These are phyloP conservation scores for Strigamia maritima DNA, from an alignment of 2,888 invertebrate species.

Conservation along the genomic window DNA sequence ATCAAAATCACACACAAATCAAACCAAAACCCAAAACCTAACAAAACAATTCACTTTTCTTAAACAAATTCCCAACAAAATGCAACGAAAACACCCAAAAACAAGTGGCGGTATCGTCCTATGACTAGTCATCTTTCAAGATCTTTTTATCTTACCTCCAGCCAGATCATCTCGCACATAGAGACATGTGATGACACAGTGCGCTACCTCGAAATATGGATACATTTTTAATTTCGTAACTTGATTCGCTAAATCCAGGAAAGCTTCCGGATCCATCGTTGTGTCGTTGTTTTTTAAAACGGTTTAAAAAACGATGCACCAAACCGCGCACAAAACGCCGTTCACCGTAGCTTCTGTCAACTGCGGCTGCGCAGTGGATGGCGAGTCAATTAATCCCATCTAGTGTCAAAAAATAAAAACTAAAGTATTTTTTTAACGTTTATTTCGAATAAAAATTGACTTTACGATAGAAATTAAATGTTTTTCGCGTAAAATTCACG, in stretches of 20 bases:
- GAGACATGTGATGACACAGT: slow-evolving; percentile 89
- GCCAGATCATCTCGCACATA: slow-evolving; percentile 94
- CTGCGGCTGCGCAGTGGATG: slow-evolving; percentile 36
- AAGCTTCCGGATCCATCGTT: slow-evolving; percentile 89
- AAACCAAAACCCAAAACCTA: too few species aligned
- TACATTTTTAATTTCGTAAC: slow-evolving; percentile 99
- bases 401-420: not conserved
- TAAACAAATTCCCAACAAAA: not conserved
- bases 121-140: not conserved
- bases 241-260: slow-evolving; percentile 96
- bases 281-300: not conserved
- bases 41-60: too few species aligned
- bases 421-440: not conserved
- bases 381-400: not conserved
- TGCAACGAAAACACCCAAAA: not conserved
- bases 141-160: slow-evolving; percentile 63
- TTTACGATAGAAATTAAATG: too few species aligned
- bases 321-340: not conserved
- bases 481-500: too few species aligned
- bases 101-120: not conserved
- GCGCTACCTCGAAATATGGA: slow-evolving; percentile 98
- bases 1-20: not conserved
- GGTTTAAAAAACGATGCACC: not conserved
- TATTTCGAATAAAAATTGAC: too few species aligned
- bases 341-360: not conserved